Conservation (phyloP, 2,888 invertebrate species). For the Glaucopsyche alexis region DNA sequence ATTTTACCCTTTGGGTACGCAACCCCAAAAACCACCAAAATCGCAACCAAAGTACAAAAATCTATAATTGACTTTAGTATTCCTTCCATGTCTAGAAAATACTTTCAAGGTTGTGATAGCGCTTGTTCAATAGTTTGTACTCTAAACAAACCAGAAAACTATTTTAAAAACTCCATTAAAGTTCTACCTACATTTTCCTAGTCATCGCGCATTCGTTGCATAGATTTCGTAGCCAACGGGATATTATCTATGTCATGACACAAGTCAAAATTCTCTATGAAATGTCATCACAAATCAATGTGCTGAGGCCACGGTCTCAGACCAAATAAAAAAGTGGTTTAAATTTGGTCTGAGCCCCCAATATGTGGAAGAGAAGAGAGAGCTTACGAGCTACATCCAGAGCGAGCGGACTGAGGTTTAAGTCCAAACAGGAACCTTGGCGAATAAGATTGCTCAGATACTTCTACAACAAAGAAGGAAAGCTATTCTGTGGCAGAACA, state of each 20-base stretch:
- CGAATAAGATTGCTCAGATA: conserved; percentile 42
- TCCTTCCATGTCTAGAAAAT: too few species aligned
- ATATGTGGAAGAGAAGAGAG: neutral
- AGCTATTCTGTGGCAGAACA: conserved; percentile 53
- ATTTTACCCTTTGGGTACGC: too few species aligned
- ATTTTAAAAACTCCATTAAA: too few species aligned
- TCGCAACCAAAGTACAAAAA: too few species aligned
- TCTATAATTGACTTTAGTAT: too few species aligned
- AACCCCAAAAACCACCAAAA: too few species aligned
- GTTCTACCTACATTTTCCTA: too few species aligned
- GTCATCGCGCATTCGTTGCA: too few species aligned
- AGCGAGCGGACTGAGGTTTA: neutral
- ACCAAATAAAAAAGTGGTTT: too few species aligned
- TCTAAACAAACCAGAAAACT: too few species aligned
- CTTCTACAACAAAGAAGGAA: conserved; percentile 52
- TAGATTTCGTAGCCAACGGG: neutral
- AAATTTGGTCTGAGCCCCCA: neutral
- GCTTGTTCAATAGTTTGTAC: too few species aligned
- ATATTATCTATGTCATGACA: neutral
- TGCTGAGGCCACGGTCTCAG: neutral
- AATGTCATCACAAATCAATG: neutral
- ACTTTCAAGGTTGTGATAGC: too few species aligned
- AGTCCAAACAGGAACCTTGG: conserved; percentile 34
- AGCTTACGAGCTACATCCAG: neutral
- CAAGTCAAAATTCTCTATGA: neutral